Percentiles rank a stretch among this genome's conserved stretches.
Evolutionary conservation across 2,797 vertebrate species (phyloP).

Genomic region (Takifugu ocellatus): DNA sequence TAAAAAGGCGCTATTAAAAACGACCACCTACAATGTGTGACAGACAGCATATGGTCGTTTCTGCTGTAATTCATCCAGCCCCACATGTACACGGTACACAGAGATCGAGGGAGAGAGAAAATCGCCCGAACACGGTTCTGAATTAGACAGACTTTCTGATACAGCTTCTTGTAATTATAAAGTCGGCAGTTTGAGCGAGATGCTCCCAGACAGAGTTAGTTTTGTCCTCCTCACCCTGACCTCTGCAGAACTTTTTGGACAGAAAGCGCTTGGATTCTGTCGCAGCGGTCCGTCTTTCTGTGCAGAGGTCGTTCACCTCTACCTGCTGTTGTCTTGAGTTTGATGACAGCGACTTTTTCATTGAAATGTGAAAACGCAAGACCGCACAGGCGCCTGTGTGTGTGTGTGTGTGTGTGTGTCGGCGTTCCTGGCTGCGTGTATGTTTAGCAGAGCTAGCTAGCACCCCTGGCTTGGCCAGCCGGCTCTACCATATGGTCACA

Average conservation of each 20-base stretch:
- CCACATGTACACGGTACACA: not conserved
- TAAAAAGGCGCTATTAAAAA: conserved; percentile 56
- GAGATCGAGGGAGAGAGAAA: conserved; percentile 2
- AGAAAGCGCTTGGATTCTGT: conserved; percentile 52
- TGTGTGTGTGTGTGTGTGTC: conserved; percentile 23
- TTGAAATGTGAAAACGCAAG: conserved; percentile 50
- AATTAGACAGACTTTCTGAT: conserved; percentile 54
- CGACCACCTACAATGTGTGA: conserved; percentile 43
- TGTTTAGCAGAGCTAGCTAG: conserved; percentile 59
- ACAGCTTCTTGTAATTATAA: conserved; percentile 57
- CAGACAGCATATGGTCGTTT: conserved; percentile 70
- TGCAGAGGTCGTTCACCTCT: conserved; percentile 72
- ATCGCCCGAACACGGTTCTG: conserved; percentile 41
- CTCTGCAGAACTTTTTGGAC: conserved; percentile 58
- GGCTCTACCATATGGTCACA: conserved; percentile 80
- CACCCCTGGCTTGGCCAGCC: conserved; percentile 76
- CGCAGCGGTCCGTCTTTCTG: conserved; percentile 53
- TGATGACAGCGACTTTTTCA: conserved; percentile 64
- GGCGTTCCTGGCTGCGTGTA: conserved; percentile 15
- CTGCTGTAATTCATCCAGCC: conserved; percentile 51
- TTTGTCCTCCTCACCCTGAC: conserved; percentile 36
- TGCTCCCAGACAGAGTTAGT: conserved; percentile 20
- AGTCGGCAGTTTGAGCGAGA: conserved; percentile 43
- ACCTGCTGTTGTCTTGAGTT: conserved; percentile 68
- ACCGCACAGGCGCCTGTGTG: conserved; percentile 15